A percentile compares a stretch with the other conserved stretches of the same genome.
Evolutionary conservation across 2,113 vertebrate species (phyloP).

Genomic region (Perca fluviatilis): DNA sequence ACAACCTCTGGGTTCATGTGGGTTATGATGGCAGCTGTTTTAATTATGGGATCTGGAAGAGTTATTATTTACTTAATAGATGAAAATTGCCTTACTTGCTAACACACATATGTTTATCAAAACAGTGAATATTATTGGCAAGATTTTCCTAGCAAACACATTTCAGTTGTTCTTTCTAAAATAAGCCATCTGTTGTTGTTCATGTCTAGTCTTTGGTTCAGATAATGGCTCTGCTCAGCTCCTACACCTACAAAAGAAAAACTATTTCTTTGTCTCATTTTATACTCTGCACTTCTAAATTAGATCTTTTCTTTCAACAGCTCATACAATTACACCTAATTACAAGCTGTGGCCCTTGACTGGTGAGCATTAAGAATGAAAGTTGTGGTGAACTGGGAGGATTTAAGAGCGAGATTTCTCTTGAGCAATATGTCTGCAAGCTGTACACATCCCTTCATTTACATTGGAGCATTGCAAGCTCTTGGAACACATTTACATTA

Average conservation of each 20-base stretch:
- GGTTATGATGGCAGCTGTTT: background rate
- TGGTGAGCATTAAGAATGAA: constrained; percentile 47
- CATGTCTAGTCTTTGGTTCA: constrained; percentile 30
- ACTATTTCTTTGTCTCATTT: constrained; percentile 36
- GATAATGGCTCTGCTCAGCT: constrained; percentile 29
- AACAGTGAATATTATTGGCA: constrained; percentile 20
- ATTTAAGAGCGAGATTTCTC: constrained; percentile 20
- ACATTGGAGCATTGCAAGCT: constrained; percentile 52
- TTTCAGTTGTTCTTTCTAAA: constrained; percentile 47
- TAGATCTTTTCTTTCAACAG: constrained; percentile 21
- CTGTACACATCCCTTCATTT: constrained; percentile 48
- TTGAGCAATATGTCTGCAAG: constrained; percentile 53
- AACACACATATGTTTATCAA: background rate
- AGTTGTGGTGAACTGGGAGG: constrained; percentile 40
- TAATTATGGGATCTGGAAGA: background rate
- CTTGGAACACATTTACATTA: constrained; percentile 54
- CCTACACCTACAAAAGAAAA: constrained; percentile 23
- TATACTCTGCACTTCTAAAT: constrained; percentile 42
- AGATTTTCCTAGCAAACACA: constrained; percentile 42
- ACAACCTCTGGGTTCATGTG: background rate
- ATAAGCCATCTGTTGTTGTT: constrained; percentile 54
- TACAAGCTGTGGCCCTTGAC: constrained; percentile 46
- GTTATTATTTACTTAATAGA: constrained; percentile 17
- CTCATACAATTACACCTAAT: constrained; percentile 48
- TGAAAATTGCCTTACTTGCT: constrained; percentile 12